Evolutionary conservation across 2,797 vertebrate species (phyloP).

Genomic region (Pitangus sulphuratus): DNA sequence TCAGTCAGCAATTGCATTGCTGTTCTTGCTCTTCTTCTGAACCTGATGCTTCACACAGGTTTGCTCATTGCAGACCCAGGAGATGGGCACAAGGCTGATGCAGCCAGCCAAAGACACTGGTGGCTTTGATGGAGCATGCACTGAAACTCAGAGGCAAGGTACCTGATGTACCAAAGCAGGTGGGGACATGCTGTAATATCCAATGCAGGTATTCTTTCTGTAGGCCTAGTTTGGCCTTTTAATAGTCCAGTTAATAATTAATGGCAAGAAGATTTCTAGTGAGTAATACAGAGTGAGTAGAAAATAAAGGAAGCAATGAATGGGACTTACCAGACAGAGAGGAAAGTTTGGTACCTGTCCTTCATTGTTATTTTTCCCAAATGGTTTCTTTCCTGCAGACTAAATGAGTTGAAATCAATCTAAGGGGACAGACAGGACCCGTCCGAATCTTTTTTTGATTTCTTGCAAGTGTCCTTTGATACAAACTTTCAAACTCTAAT

Average conservation of each 20-base stretch:
- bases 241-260: background rate
- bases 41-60: background rate
- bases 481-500: background rate
- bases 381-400: background rate
- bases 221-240: background rate
- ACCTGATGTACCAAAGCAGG: background rate
- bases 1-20: background rate
- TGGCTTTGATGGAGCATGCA: background rate
- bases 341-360: background rate
- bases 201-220: background rate
- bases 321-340: background rate
- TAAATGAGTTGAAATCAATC: background rate
- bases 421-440: background rate
- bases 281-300: background rate
- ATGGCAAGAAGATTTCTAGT: background rate
- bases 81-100: background rate
- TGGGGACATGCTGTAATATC: background rate
- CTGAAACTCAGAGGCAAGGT: background rate
- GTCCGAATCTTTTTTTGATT: background rate
- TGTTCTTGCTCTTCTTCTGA: background rate
- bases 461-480: background rate
- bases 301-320: background rate
- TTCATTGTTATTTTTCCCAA: background rate
- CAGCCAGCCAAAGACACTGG: background rate
- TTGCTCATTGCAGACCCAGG: rapidly evolving